phyloP scores from a whole-genome alignment of 2,888 invertebrate species.

The Geophilus truncorum region DNA sequence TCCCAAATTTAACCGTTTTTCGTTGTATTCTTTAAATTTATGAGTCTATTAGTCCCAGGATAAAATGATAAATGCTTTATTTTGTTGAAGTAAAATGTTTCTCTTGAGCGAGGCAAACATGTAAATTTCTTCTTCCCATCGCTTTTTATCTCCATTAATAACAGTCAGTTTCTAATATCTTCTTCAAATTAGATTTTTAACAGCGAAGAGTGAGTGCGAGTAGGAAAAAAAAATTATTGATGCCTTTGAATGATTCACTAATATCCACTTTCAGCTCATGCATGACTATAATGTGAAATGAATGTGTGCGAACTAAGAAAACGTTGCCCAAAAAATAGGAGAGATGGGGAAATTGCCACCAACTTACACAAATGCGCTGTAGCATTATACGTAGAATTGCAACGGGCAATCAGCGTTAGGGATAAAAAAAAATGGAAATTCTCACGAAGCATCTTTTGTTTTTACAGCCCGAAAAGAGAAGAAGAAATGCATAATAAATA shows the following conservation, averaged over 20 bases:
- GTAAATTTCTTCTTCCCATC: constrained; percentile 22
- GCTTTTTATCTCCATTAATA: constrained; percentile 27
- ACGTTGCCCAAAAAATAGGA: not conserved
- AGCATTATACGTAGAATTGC: not conserved
- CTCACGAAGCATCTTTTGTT: not conserved
- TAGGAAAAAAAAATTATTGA: constrained; percentile 4
- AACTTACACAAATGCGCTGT: constrained; percentile 15
- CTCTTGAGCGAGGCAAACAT: constrained; percentile 10
- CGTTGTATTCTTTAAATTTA: not conserved
- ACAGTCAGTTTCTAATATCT: constrained; percentile 21
- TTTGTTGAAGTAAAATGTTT: constrained; percentile 7
- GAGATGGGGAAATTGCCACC: not conserved
- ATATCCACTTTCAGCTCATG: constrained; percentile 17
- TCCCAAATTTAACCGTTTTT: constrained; percentile 16
- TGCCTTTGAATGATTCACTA: constrained; percentile 25
- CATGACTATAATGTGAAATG: constrained; percentile 23
- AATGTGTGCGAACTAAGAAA: constrained; percentile 19
- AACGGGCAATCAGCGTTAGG: constrained; percentile 22
- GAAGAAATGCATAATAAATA: constrained; percentile 27
- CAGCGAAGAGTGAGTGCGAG: constrained; percentile 11
- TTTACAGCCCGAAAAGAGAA: constrained; percentile 18
- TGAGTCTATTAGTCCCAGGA: constrained; percentile 2
- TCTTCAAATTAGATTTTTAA: constrained; percentile 27
- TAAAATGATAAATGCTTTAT: constrained; percentile 19
- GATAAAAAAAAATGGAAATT: constrained; percentile 11